These are phyloP conservation scores for Centropyge bicolor DNA, from an alignment of 2,797 vertebrate genomes.

Conservation along the genomic window DNA sequence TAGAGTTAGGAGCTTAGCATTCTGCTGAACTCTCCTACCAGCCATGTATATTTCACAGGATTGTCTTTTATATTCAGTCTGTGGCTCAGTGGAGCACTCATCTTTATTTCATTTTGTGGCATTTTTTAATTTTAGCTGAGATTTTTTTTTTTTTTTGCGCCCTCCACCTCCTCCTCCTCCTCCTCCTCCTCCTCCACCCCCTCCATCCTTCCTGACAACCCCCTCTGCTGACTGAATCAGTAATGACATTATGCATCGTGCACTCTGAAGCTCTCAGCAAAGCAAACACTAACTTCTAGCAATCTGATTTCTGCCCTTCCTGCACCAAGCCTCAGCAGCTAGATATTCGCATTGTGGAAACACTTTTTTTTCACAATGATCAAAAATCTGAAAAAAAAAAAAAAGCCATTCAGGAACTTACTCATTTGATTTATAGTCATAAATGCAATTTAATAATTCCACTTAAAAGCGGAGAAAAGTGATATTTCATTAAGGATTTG, in stretches of 20 bases:
- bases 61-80: conserved; percentile 85
- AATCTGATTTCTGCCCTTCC: conserved; percentile 53
- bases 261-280: conserved; percentile 65
- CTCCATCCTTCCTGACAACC: conserved; percentile 69
- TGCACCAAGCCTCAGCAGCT: conserved; percentile 4
- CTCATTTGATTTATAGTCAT: neutral
- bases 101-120: conserved; percentile 88
- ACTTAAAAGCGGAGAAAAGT: neutral
- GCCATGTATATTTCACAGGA: conserved; percentile 85
- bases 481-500: neutral
- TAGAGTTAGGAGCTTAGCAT: conserved; percentile 80
- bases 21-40: conserved; percentile 74
- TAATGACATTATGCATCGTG: conserved; percentile 73
- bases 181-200: conserved; percentile 25
- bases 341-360: conserved; percentile 14
- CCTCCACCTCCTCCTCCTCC: conserved; percentile 20
- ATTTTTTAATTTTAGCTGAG: conserved; percentile 84
- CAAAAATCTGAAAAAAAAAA: conserved; percentile 1
- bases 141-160: conserved; percentile 63
- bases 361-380: neutral
- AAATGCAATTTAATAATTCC: neutral
- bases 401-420: neutral
- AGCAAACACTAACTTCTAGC: conserved; percentile 64
- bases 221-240: conserved; percentile 74
- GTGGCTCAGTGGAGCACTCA: conserved; percentile 81